Conservation (phyloP, 2,113 vertebrate species). For the Amazona guildingii region DNA sequence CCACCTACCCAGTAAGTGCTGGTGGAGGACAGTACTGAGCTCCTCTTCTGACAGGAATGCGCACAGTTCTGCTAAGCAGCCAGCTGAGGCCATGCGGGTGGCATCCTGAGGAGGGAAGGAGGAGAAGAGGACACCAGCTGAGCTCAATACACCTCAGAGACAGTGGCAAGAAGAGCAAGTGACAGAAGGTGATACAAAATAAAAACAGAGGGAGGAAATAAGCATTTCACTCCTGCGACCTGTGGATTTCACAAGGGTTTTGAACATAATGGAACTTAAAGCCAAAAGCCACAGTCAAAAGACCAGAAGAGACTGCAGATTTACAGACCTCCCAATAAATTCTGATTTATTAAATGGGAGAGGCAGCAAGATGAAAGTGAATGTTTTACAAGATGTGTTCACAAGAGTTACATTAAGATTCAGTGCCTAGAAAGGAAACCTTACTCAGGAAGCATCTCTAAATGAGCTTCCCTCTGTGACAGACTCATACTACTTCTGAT, state of each 20-base stretch:
- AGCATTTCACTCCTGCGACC: neutral
- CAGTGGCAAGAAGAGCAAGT: neutral
- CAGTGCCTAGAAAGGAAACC: neutral
- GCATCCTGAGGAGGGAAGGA: conserved; percentile 80
- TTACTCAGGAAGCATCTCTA: neutral
- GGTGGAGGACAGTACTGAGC: conserved; percentile 83
- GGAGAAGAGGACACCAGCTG: neutral
- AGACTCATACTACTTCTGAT: neutral
- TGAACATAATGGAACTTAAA: neutral
- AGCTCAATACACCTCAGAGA: neutral
- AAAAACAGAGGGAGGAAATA: neutral
- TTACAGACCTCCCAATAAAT: neutral
- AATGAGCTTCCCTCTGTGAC: neutral
- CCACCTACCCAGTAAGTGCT: conserved; percentile 87
- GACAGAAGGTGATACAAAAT: neutral
- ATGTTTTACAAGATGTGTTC: neutral
- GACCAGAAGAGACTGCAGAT: neutral
- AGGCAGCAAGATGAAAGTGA: neutral
- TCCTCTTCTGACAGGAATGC: conserved; percentile 94
- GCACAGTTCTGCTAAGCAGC: conserved; percentile 93
- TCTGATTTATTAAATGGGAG: neutral
- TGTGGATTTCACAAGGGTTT: neutral
- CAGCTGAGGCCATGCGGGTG: conserved; percentile 92
- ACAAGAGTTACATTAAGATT: neutral
- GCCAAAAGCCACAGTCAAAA: neutral